Conservation (phyloP, 2,113 vertebrate genomes). For the Apteryx owenii region DNA sequence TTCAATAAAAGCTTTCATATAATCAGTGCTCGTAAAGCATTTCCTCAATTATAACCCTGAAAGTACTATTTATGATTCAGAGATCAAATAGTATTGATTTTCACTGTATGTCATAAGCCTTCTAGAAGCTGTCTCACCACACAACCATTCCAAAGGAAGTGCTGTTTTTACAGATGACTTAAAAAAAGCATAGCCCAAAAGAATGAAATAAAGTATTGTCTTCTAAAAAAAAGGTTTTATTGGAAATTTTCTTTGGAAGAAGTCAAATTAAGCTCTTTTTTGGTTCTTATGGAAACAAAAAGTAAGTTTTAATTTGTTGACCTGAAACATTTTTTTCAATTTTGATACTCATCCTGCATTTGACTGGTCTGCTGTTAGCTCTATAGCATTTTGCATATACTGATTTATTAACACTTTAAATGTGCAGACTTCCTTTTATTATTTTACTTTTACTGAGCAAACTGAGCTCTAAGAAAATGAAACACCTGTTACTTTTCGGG, state of each 20-base stretch:
- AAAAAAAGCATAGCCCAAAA: neutral
- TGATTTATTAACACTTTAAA: neutral
- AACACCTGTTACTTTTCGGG: constrained; percentile 31
- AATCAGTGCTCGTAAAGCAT: neutral
- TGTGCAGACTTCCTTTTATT: neutral
- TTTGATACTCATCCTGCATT: neutral
- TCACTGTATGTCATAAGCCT: neutral
- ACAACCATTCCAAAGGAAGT: neutral
- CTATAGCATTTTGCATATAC: neutral
- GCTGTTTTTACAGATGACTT: neutral
- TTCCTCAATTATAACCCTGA: neutral
- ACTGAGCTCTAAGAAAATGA: neutral
- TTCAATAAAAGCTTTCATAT: neutral
- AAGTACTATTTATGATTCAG: neutral
- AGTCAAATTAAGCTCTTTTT: neutral
- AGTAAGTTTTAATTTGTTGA: neutral
- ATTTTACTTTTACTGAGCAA: neutral
- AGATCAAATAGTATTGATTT: neutral
- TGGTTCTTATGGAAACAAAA: neutral
- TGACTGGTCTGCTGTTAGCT: neutral
- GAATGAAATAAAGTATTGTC: neutral
- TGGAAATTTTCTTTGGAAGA: neutral
- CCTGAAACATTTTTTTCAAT: neutral
- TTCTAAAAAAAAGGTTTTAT: neutral
- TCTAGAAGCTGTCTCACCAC: neutral